Conservation (phyloP, 2,113 vertebrate genomes). For the Craseonycteris thonglongyai region DNA sequence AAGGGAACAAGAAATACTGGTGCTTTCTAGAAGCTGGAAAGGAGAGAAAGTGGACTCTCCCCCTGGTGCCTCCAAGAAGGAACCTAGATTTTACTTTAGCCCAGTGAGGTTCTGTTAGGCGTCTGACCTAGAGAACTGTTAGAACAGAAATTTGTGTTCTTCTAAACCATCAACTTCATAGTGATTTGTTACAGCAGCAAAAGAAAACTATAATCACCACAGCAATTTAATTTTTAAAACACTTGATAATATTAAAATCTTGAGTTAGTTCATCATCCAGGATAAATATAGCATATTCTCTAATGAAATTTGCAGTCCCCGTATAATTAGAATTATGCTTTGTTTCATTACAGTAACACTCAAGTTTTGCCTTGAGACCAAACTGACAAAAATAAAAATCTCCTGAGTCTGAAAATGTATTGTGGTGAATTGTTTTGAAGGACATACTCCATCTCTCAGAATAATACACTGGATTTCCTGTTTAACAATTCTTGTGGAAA, state of each 20-base stretch:
- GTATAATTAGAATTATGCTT: not conserved
- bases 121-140: not conserved
- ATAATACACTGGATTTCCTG: not conserved
- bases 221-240: slow-evolving; percentile 13
- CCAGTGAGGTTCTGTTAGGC: not conserved
- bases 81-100: not conserved
- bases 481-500: slow-evolving; percentile 39
- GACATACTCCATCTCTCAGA: not conserved
- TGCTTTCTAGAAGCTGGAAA: not conserved
- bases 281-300: not conserved
- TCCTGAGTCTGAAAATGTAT: slow-evolving; percentile 5
- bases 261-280: not conserved
- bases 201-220: not conserved
- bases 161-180: not conserved
- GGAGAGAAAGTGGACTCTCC: not conserved
- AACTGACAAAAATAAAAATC: slow-evolving; percentile 31
- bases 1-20: not conserved
- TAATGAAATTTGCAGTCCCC: not conserved
- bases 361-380: slow-evolving; percentile 36
- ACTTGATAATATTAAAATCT: slow-evolving; percentile 3
- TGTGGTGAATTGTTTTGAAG: slow-evolving; percentile 39
- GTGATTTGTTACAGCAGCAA: not conserved
- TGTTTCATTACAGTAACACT: slow-evolving; percentile 25
- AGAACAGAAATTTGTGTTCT: not conserved
- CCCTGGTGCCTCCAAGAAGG: not conserved